Evolutionary conservation across 2,113 vertebrate genomes (phyloP).

Genomic region (Pangasianodon hypophthalmus): DNA sequence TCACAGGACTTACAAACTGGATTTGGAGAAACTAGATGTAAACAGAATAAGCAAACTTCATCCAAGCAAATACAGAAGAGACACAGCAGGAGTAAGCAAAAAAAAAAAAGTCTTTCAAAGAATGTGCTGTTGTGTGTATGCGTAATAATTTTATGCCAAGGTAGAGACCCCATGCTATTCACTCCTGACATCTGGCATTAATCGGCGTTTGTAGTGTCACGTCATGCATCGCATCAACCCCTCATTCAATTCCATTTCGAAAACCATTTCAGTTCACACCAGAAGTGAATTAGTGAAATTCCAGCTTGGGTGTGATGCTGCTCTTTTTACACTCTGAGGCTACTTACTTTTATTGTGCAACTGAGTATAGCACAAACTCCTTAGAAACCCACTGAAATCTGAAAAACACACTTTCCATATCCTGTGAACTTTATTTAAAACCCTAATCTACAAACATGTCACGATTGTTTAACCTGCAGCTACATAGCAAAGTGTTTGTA

Average conservation of each 20-base stretch:
- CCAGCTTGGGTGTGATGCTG: too few species aligned
- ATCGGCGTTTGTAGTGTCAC: too few species aligned
- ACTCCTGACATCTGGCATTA: too few species aligned
- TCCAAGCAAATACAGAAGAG: background rate
- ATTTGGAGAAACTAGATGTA: background rate
- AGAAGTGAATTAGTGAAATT: too few species aligned
- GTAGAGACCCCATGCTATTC: background rate
- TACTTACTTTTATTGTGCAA: too few species aligned
- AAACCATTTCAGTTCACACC: background rate
- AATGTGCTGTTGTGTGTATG: background rate
- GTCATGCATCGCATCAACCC: too few species aligned
- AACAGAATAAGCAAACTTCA: background rate
- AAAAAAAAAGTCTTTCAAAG: background rate
- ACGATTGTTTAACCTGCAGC: background rate
- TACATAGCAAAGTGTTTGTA: background rate
- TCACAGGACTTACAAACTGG: background rate
- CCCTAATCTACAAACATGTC: too few species aligned
- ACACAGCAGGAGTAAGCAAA: background rate
- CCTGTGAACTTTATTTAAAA: background rate
- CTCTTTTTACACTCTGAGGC: too few species aligned
- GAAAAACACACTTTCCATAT: background rate
- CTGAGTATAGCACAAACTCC: background rate
- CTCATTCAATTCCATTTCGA: background rate
- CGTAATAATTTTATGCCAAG: background rate
- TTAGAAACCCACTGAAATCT: background rate